Base-by-base conservation (phyloP, 2,888 invertebrate species). In the Pachycephus smyrnensis region DNA sequence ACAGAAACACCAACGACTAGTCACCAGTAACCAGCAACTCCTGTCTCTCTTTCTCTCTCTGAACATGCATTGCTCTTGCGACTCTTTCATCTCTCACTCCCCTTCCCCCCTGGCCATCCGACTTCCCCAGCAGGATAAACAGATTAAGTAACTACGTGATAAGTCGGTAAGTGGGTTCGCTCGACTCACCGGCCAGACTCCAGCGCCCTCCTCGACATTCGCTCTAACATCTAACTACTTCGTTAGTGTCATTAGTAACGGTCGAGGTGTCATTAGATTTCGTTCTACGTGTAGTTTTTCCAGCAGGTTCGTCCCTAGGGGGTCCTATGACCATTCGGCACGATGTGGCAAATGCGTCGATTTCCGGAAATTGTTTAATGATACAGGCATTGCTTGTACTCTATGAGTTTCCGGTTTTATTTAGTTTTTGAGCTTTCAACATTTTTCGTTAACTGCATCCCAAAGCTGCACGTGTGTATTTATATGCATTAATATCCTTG, bases 101-200 rank as follows among this genome's bases (percentile, higher is more conserved):
- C 83, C 80, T 75, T 79, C 82, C 82, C 83, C 79, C 76, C 73
- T 81, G 82, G 82, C 83, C 81, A 80, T 77, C 79, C n/a, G 83
- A 75, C 76, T 79, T 86, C 84, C 84, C 87, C 86, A 87, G 87
- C 88, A 89, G 90, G 91, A 91, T 91, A 91, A 91, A 91, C 91
- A 91, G 91, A 91, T 91, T 91, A 91, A 90, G 91, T 91, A 91
- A 91, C 91, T 91, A 91, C 91, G 91, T 91, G 91, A 91, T 91
- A 91, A 91, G 91, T 91, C 91, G 90, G 91, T 91, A 91, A 91
- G 91, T 91, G 91, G 91, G 90, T 91, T 91, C 91, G 86, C 88
- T 89, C 89, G 89, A 87, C 86, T 87, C 88, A 85, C 84, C 85
- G 87, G 87, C 88, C 84, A 84, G 82, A 81, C 75, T 73, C 76